Conservation (phyloP, 2,888 invertebrate genomes). For the Eupithecia tripunctaria region DNA sequence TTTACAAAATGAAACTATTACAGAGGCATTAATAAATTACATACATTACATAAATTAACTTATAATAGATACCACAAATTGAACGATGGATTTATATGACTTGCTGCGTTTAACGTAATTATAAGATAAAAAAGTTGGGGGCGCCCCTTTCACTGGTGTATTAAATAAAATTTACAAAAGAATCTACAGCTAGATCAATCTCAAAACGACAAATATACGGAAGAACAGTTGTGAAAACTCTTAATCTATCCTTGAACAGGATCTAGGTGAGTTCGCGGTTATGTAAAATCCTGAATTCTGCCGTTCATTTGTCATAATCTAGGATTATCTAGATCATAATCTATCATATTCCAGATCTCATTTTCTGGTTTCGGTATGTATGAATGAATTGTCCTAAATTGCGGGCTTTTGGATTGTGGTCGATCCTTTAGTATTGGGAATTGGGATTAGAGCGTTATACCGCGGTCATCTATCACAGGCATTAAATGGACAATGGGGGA, state of each 20-base stretch:
- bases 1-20: too few relatives aligned
- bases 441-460: conserved; percentile 53
- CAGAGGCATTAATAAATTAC: too few relatives aligned
- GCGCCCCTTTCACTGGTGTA: too few relatives aligned
- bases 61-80: too few relatives aligned
- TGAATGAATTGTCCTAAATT: conserved; percentile 64
- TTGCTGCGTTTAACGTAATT: too few relatives aligned
- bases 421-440: conserved; percentile 58
- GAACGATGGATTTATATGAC: too few relatives aligned
- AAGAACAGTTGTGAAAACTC: not conserved
- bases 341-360: conserved; percentile 17
- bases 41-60: too few relatives aligned
- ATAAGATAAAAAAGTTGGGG: too few relatives aligned
- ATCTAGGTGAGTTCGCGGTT: not conserved
- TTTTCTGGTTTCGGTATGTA: conserved; percentile 55
- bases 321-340: not conserved
- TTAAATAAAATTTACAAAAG: not conserved
- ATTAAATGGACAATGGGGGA: conserved; percentile 49
- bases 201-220: not conserved
- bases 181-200: not conserved
- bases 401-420: conserved; percentile 60
- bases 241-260: too few relatives aligned
- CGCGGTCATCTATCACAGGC: conserved; percentile 54
- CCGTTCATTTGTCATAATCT: not conserved
- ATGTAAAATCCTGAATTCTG: not conserved